A percentile compares a stretch with the other conserved stretches of the same genome.
These are phyloP conservation scores for Triops longicaudatus DNA, from an alignment of 1,140 invertebrate species.

Conservation along the genomic window DNA sequence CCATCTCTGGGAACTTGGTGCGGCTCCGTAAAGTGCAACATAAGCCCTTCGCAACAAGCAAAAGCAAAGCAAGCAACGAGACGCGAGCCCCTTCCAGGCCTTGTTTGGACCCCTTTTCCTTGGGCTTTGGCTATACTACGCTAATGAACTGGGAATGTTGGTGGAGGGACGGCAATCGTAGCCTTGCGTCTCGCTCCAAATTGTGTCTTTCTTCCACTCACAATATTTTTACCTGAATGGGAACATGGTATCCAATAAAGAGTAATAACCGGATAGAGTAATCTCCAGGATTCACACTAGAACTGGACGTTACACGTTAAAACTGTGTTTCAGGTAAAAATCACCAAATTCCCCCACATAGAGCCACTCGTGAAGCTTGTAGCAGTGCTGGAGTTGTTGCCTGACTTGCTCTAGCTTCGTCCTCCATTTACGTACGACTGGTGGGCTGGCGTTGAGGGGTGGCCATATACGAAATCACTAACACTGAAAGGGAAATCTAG, in stretches of 20 bases:
- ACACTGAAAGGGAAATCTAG: neutral
- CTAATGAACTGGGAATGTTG: neutral
- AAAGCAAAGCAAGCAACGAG: neutral
- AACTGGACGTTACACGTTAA: neutral
- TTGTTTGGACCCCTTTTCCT: slow-evolving; percentile 3
- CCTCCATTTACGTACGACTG: slow-evolving; percentile 14
- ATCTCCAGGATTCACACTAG: neutral
- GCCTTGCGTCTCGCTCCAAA: neutral
- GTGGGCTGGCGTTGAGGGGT: neutral
- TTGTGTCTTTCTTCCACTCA: neutral
- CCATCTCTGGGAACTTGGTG: neutral
- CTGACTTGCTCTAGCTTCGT: slow-evolving; percentile 1
- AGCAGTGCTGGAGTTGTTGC: neutral
- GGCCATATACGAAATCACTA: slow-evolving; percentile 1
- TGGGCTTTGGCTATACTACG: neutral
- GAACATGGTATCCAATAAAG: neutral
- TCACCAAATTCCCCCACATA: neutral
- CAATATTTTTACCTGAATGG: neutral
- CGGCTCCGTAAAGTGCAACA: neutral
- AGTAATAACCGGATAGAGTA: neutral
- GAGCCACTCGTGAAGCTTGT: neutral
- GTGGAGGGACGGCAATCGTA: too few species aligned
- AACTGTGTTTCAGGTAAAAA: neutral
- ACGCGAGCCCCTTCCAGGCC: neutral
- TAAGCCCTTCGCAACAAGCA: slow-evolving; percentile 10